A percentile compares a stretch with the other conserved stretches of the same genome.
Evolutionary conservation across 2,797 vertebrate species (phyloP).

Genomic region (Cygnus olor): DNA sequence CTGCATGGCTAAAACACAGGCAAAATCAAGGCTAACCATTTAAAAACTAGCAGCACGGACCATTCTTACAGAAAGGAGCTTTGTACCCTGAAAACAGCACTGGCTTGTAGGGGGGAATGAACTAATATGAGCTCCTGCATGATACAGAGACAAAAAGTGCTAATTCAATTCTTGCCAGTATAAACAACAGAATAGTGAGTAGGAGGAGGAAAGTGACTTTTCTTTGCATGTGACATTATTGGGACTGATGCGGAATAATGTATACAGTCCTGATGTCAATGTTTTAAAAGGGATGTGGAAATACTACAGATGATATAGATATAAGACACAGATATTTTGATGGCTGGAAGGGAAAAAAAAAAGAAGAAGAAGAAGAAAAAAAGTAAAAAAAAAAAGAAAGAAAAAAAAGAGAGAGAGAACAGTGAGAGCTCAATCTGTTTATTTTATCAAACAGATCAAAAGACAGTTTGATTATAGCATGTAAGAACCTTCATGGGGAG

Average conservation of each 20-base stretch:
- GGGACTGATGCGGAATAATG: conserved; percentile 53
- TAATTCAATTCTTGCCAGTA: conserved; percentile 58
- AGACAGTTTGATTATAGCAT: conserved; percentile 59
- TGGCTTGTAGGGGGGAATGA: neutral
- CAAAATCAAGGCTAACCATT: neutral
- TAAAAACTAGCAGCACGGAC: neutral
- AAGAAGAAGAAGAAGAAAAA: neutral
- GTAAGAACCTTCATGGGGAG: conserved; percentile 41
- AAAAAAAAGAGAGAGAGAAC: neutral
- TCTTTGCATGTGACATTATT: conserved; percentile 54
- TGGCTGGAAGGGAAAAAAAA: neutral
- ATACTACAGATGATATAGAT: conserved; percentile 10
- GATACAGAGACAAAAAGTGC: conserved; percentile 28
- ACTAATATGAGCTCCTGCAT: neutral
- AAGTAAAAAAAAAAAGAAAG: neutral
- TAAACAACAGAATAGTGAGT: conserved; percentile 58
- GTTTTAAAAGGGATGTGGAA: conserved; percentile 36
- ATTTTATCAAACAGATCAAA: conserved; percentile 59
- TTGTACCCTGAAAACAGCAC: neutral
- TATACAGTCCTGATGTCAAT: conserved; percentile 44
- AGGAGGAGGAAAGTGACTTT: conserved; percentile 60
- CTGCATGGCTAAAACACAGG: neutral
- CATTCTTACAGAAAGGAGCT: neutral
- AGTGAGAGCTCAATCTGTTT: conserved; percentile 60
- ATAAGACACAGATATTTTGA: conserved; percentile 54